Percentiles rank a stretch among this genome's conserved stretches.
Conservation (phyloP, 1,140 invertebrate genomes). For the Conus betulinus region DNA sequence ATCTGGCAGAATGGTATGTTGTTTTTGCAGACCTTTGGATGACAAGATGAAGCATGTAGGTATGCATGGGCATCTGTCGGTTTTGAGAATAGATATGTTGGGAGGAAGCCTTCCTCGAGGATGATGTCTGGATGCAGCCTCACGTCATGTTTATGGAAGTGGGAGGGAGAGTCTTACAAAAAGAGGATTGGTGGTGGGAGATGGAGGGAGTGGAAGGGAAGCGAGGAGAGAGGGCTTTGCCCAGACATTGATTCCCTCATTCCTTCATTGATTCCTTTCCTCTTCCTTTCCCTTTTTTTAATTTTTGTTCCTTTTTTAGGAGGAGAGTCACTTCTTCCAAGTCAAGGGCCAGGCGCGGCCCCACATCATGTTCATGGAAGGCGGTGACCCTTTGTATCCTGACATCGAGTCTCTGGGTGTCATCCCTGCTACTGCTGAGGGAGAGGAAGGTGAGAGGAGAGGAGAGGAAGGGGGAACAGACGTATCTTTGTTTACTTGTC, state of each 20-base stretch:
- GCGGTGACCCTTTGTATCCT: constrained; percentile 64
- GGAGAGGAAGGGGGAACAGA: no score
- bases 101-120: no score
- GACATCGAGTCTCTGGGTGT: constrained; percentile 70
- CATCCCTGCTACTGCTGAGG: constrained; percentile 47
- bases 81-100: no score
- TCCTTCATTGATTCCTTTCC: no score
- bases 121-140: no score
- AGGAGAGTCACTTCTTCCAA: constrained; percentile 70
- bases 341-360: constrained; percentile 66
- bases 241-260: background rate
- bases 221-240: background rate
- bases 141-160: no score
- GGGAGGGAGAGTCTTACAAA: background rate
- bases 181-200: background rate
- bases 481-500: no score
- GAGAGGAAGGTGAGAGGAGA: constrained; percentile 65
- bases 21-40: no score
- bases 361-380: constrained; percentile 69
- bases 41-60: no score
- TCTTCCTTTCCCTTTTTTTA: no score
- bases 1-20: no score
- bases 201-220: background rate
- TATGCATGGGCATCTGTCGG: no score
- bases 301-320: constrained; percentile 52